Evolutionary conservation across 1,140 invertebrate species (phyloP).

Genomic region (Xylocopa sonorina): DNA sequence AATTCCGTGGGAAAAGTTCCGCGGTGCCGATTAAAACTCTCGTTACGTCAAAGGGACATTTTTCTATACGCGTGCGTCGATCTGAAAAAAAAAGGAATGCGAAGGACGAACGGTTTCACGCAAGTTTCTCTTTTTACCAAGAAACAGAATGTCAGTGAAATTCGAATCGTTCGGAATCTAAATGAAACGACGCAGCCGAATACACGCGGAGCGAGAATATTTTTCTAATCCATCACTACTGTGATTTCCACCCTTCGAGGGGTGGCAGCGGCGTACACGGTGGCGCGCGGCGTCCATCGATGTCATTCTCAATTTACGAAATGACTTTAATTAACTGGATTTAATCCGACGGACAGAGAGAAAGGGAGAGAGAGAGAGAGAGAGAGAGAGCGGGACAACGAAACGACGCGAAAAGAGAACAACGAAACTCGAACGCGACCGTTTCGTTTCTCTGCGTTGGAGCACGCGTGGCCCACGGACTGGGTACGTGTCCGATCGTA

Average conservation of each 20-base stretch:
- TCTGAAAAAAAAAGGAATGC: neutral
- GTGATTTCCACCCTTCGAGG: conserved; percentile 1
- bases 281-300: neutral
- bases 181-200: neutral
- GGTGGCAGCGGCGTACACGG: too few species aligned
- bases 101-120: neutral
- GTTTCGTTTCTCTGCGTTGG: conserved; percentile 14
- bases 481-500: conserved; percentile 49
- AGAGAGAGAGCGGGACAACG: neutral
- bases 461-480: neutral
- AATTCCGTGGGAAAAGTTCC: conserved; percentile 37
- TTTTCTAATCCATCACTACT: conserved; percentile 19
- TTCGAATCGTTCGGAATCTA: neutral
- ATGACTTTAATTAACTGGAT: conserved; percentile 69
- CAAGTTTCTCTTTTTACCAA: neutral
- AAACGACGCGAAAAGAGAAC: neutral
- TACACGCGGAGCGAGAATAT: conserved; percentile 24
- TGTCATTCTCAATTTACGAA: conserved; percentile 50
- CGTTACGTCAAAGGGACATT: conserved; percentile 41
- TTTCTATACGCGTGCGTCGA: neutral
- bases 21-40: conserved; percentile 41
- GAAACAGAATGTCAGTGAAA: neutral
- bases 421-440: conserved; percentile 16
- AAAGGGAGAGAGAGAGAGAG: too few species aligned
- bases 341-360: conserved; percentile 42